These are phyloP conservation scores for Xestia sexstrigata DNA, from an alignment of 2,888 invertebrate genomes.

Conservation along the genomic window DNA sequence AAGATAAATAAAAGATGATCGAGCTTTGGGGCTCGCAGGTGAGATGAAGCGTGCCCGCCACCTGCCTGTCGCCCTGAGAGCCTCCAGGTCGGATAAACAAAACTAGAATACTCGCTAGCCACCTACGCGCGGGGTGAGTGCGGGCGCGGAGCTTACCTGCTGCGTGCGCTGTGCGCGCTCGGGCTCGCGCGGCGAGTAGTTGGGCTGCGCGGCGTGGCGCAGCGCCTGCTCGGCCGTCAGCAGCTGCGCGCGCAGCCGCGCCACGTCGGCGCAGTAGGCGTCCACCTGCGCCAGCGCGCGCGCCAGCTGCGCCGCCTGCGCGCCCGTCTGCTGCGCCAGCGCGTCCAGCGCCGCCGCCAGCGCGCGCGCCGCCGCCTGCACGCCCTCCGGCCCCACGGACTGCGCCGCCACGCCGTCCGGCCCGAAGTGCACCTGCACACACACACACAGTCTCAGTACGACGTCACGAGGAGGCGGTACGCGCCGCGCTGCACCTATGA, in stretches of 20 bases:
- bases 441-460: slow-evolving; percentile 19
- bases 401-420: slow-evolving; percentile 95
- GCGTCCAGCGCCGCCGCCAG: slow-evolving; percentile 95
- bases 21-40: slow-evolving; percentile 72
- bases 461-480: not conserved
- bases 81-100: slow-evolving; percentile 78
- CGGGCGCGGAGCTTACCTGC: slow-evolving; percentile 93
- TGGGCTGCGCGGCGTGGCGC: slow-evolving; percentile 95
- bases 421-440: slow-evolving; percentile 95
- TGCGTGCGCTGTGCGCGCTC: slow-evolving; percentile 95
- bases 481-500: slow-evolving; percentile 21
- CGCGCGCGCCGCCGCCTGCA: slow-evolving; percentile 93
- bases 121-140: slow-evolving; percentile 76
- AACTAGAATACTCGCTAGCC: slow-evolving; percentile 86
- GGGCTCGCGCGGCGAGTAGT: slow-evolving; percentile 95
- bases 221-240: slow-evolving; percentile 97
- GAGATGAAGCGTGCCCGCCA: slow-evolving; percentile 76
- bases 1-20: slow-evolving; percentile 79
- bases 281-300: slow-evolving; percentile 96
- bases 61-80: slow-evolving; percentile 75
- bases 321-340: slow-evolving; percentile 89
- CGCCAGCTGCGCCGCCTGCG: slow-evolving; percentile 93
- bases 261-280: slow-evolving; percentile 96
- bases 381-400: slow-evolving; percentile 93
- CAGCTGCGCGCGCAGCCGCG: slow-evolving; percentile 95